Evolutionary conservation across 1,140 invertebrate genomes (phyloP).

Genomic region (Drosophila lini): DNA sequence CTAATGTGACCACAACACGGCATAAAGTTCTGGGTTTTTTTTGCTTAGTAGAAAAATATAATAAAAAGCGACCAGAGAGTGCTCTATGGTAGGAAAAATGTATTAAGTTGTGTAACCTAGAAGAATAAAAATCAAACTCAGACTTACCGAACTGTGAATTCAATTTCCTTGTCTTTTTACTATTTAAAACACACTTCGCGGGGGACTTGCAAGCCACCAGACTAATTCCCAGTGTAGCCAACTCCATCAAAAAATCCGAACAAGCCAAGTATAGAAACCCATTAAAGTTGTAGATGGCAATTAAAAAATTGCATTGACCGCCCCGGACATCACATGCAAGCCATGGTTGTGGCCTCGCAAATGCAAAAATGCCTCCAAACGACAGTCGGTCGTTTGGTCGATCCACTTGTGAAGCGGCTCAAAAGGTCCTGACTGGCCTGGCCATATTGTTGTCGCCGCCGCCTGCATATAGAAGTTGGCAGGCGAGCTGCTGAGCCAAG

Average conservation of each 20-base stretch:
- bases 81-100: constrained; percentile 1
- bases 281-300: constrained; percentile 45
- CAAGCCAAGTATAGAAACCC: neutral
- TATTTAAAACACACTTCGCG: neutral
- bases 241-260: neutral
- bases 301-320: constrained; percentile 68
- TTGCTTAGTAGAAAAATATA: neutral
- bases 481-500: constrained; percentile 14
- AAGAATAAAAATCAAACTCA: neutral
- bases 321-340: constrained; percentile 43
- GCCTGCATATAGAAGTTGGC: constrained; percentile 41
- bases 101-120: neutral
- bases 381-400: neutral
- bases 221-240: neutral
- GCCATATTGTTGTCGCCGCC: constrained; percentile 28
- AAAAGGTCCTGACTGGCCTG: constrained; percentile 44
- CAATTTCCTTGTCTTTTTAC: constrained; percentile 5
- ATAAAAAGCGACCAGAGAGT: neutral
- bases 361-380: constrained; percentile 48
- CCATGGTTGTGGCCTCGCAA: constrained; percentile 40
- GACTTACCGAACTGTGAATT: neutral
- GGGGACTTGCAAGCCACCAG: neutral
- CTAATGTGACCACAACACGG: constrained; percentile 63
- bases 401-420: constrained; percentile 23
- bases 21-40: constrained; percentile 8